Percentiles rank a stretch among this genome's conserved stretches.
Conservation (phyloP, 2,888 invertebrate genomes). For the Drosophila nr. perissopoda region DNA sequence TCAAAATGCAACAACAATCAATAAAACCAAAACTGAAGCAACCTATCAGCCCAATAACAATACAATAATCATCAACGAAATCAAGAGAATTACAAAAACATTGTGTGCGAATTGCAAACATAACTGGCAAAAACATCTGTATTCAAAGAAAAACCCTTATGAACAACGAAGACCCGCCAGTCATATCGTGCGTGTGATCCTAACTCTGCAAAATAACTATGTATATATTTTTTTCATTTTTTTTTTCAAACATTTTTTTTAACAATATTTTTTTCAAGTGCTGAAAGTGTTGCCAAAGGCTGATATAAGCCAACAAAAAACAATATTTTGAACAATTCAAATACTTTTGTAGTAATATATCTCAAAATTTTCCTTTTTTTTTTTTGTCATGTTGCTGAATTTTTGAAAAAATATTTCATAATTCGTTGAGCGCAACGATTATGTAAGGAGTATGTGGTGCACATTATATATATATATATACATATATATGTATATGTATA, state of each 20-base stretch:
- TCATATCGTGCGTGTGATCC: conserved; percentile 41
- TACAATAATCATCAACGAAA: conserved; percentile 4
- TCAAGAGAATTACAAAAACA: neutral
- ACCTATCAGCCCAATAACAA: neutral
- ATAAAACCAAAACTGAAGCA: neutral
- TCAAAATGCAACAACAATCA: conserved; percentile 8
- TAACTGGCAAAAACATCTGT: neutral
- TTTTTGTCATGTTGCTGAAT: conserved; percentile 6
- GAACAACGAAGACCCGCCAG: conserved; percentile 9
- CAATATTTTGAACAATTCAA: conserved; percentile 3
- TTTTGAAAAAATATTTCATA: conserved; percentile 12
- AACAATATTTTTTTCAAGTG: conserved; percentile 50
- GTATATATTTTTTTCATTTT: neutral
- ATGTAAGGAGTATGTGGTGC: conserved; percentile 55
- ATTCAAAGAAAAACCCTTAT: neutral
- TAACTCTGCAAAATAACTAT: conserved; percentile 4
- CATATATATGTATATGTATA: neutral
- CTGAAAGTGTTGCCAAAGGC: conserved; percentile 26
- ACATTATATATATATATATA: conserved; percentile 14
- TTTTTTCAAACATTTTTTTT: conserved; percentile 34
- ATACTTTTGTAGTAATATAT: neutral
- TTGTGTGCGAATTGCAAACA: conserved; percentile 15
- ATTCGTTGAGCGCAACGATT: conserved; percentile 45
- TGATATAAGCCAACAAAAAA: neutral
- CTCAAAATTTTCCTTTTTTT: neutral